Base-by-base conservation (phyloP, 1,140 invertebrate species). In the Drosophila rhopaloa region DNA sequence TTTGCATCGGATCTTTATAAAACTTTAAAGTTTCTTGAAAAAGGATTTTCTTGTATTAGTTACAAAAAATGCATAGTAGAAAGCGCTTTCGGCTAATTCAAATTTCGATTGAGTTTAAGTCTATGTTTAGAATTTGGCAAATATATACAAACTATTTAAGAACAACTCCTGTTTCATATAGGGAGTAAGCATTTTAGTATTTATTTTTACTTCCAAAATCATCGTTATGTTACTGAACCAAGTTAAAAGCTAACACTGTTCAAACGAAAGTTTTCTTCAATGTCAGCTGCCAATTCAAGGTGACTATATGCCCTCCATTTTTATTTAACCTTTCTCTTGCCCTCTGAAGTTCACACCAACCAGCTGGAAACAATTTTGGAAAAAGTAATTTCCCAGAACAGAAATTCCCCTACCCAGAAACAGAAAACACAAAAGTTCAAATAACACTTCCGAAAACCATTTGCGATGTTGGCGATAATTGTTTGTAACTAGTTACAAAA, bases 401-500 rank as follows among this genome's bases (percentile, higher is more conserved):
- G 35, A 46, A 68, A 48, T 40, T 35, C 43, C 62, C 50, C 67
- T 27, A 8, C 29, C 5, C n/a, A 16, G 37, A 67, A 62, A 40
- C 29, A 35, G 41, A 63, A 63, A 63, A 67, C 63, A 51, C 32
- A 71, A 84, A 83, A 84, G 81, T 84, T 84, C 72, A 80, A 76
- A 84, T 73, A 80, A 73, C 81, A 84, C 83, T 84, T 84, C 81
- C 81, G 81, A 80, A 84, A 84, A 80, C 81, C 81, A 84, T 71
- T 84, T 84, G 75, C 70, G 81, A 84, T 85, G 81, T 80, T 79
- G 68, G 58, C 70, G 81, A 84, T 84, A 84, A 85, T 84, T 84
- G 77, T 74, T 48, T 29, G 40, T 66, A 68, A 53, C 65, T 68
- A 68, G 65, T 68, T 68, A 68, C 65, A 68, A 54, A 13, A 38